Evolutionary conservation across 2,797 vertebrate genomes (phyloP), one percentile per base, ranked within the genome.

Genomic region (Protosalanx chinensis): DNA sequence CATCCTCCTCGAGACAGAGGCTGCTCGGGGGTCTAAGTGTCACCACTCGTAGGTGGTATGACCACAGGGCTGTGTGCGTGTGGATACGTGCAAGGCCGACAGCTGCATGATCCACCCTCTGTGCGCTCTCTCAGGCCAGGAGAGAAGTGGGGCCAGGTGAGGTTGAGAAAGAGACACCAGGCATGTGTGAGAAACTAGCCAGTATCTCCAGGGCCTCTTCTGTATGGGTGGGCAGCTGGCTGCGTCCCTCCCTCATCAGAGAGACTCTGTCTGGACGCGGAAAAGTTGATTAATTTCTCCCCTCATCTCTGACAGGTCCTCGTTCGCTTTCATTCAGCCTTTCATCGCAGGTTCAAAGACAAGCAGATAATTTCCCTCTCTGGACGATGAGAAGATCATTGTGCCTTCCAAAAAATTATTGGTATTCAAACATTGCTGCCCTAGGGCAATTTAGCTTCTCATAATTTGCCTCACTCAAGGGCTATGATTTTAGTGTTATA

Each of bases 331-430:
- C 86, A 86, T 87, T 90, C 88, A 86, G 85, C 85, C 13, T 88
- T 87, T 88, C 88, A 84, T 89, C 89, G 85, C 68, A 4, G 87
- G 88, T 91, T 91, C 90, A 91, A 89, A 91, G 88, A 77, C 67
- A 23, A 85, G 81, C 82, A 75, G 83, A 84, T 89, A 77, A 82
- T 84, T 86, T 84, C 80, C 88, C 86, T 64, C 86, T 64, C 70
- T 53, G 78, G 86, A 84, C 66, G 80, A 73, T 13, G 70, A 84
- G 75, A 79, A 64, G 83, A 87, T 86, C 83, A 78, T 79, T 72
- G 79, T 83, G 81, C 79, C 80, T 84, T 79, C 73, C 87, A 23
- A 23, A 56, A 87, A 89, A 89, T 87, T 83, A 90, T 82, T 89
- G 87, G 89, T 85, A 90, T 91, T 84, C 89, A 88, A 86, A 90